A percentile compares a stretch with the other conserved stretches of the same genome.
Evolutionary conservation across 1,140 invertebrate genomes (phyloP).

Genomic region (Pseudomyrmex pallidus): DNA sequence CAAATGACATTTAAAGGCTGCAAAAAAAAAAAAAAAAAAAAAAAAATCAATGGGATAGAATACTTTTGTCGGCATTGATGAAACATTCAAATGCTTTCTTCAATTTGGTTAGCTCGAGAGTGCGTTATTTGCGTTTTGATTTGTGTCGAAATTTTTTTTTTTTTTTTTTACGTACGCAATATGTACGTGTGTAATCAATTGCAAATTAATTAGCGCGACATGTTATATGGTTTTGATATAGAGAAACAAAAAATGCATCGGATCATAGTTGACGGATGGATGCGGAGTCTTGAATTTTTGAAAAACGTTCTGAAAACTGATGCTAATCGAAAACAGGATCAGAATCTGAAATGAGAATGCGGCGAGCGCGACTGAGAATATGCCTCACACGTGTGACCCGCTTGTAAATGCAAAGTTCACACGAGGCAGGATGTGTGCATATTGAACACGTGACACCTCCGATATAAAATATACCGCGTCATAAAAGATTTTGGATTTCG

Average conservation of each 20-base stretch:
- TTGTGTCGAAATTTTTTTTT: background rate
- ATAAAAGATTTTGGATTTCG: constrained; percentile 63
- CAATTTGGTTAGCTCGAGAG: constrained; percentile 19
- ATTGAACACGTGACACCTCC: constrained; percentile 59
- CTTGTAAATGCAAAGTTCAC: constrained; percentile 67
- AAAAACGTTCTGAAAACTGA: constrained; percentile 35
- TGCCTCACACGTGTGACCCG: constrained; percentile 62
- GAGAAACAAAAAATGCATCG: background rate
- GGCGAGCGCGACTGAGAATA: constrained; percentile 42
- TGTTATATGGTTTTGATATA: background rate
- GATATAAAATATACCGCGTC: constrained; percentile 49
- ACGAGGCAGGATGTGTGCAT: constrained; percentile 30
- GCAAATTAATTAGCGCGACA: no score
- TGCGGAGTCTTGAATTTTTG: constrained; percentile 46
- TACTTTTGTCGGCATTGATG: constrained; percentile 27
- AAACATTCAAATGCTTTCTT: constrained; percentile 45
- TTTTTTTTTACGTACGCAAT: background rate
- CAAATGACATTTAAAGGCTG: constrained; percentile 24
- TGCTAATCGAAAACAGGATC: constrained; percentile 45
- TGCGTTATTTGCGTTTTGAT: background rate
- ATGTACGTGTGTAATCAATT: no score
- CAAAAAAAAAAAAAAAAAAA: constrained; percentile 52
- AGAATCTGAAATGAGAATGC: constrained; percentile 55
- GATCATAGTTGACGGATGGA: constrained; percentile 20
- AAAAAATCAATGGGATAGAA: constrained; percentile 50